Evolutionary conservation across 1,140 invertebrate genomes (phyloP).

Genomic region (Diachasmimorpha longicaudata): DNA sequence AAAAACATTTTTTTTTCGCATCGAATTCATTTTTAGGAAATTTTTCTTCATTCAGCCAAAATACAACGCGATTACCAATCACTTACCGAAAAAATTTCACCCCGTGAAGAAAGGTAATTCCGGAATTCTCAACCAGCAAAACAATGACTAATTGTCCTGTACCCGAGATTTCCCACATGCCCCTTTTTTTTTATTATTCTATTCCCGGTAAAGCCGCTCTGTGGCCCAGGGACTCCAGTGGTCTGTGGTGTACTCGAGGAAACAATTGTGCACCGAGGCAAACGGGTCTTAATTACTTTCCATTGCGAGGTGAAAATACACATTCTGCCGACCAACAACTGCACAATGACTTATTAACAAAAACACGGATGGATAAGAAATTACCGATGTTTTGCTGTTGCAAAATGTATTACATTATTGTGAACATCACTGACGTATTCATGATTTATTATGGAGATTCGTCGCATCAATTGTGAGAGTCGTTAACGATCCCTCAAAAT

Average conservation of each 20-base stretch:
- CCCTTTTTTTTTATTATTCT: slow-evolving; percentile 22
- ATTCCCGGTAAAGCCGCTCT: slow-evolving; percentile 22
- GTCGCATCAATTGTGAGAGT: background rate
- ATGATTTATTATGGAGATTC: background rate
- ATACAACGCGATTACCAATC: too few species aligned
- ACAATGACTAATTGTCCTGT: slow-evolving; percentile 32
- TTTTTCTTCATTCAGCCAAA: too few species aligned
- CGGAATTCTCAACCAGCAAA: slow-evolving; percentile 5
- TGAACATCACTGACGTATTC: background rate
- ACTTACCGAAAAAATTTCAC: background rate
- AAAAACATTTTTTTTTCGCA: too few species aligned
- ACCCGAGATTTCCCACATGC: slow-evolving; percentile 19
- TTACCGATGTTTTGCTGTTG: background rate
- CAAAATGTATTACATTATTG: background rate
- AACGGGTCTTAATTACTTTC: slow-evolving; percentile 28
- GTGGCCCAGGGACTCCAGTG: slow-evolving; percentile 16
- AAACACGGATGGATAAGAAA: background rate
- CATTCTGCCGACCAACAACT: background rate
- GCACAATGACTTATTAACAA: background rate
- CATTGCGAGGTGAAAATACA: background rate
- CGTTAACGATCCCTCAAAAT: background rate
- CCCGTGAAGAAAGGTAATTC: slow-evolving; percentile 21
- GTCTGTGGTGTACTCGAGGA: slow-evolving; percentile 27
- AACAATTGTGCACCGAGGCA: slow-evolving; percentile 30
- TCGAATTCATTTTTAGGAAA: too few species aligned